A percentile compares a stretch with the other conserved stretches of the same genome.
Conservation (phyloP, 2,797 vertebrate species). For the Masticophis lateralis region DNA sequence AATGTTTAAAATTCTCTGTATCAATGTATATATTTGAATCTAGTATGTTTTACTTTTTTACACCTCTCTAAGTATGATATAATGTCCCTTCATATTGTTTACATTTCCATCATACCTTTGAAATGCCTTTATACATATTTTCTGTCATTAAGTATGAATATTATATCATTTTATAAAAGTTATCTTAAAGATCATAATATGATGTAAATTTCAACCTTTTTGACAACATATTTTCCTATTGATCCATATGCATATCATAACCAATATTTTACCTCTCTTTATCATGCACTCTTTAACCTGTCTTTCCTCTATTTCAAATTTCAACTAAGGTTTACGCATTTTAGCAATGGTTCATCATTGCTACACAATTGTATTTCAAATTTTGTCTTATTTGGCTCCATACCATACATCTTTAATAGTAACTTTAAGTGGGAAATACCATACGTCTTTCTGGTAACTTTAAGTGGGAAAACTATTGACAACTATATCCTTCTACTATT, state of each 20-base stretch:
- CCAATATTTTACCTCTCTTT: neutral
- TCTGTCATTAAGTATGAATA: neutral
- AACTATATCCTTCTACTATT: neutral
- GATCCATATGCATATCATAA: neutral
- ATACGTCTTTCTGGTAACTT: neutral
- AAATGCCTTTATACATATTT: neutral
- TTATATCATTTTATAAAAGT: neutral
- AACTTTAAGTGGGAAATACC: neutral
- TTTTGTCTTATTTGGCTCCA: neutral
- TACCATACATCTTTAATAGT: neutral
- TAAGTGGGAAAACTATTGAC: neutral
- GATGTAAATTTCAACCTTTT: neutral
- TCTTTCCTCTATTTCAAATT: neutral
- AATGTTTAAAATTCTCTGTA: neutral
- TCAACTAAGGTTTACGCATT: neutral
- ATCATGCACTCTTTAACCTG: neutral
- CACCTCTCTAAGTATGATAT: neutral
- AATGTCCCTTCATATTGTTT: neutral
- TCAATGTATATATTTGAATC: neutral
- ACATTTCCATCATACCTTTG: neutral
- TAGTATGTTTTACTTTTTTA: neutral
- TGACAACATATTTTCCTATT: neutral
- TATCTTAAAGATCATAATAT: neutral
- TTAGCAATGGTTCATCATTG: neutral
- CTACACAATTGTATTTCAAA: neutral